Evolutionary conservation across 2,888 invertebrate genomes (phyloP).

Genomic region (Ariolimax columbianus): DNA sequence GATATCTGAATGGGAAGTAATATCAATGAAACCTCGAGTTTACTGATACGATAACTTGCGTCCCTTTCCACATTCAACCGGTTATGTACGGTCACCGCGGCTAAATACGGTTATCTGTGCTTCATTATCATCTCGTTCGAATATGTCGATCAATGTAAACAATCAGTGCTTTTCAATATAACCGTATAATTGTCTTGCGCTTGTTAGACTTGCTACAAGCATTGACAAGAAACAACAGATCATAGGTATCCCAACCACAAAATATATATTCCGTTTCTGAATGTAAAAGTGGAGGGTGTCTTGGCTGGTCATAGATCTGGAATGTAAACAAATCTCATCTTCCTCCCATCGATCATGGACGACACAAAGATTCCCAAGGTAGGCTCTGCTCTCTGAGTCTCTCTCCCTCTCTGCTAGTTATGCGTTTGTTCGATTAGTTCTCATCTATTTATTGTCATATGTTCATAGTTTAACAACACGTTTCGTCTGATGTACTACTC

Average conservation of each 20-base stretch:
- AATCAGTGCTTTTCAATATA: background rate
- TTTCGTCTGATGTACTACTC: background rate
- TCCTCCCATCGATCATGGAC: background rate
- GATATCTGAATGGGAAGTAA: too few species aligned
- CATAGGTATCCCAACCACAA: too few species aligned
- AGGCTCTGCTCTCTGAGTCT: background rate
- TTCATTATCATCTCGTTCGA: background rate
- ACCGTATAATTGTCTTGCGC: background rate
- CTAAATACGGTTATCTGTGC: background rate
- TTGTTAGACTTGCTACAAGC: too few species aligned
- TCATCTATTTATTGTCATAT: background rate
- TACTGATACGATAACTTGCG: too few species aligned
- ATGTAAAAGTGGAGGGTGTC: too few species aligned
- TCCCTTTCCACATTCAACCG: too few species aligned
- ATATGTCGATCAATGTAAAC: background rate
- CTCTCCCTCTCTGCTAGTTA: too few species aligned
- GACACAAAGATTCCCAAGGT: background rate
- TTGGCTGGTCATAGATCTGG: background rate
- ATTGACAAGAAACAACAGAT: too few species aligned
- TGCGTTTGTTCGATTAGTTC: too few species aligned
- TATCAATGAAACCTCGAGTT: constrained; percentile 2
- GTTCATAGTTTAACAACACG: background rate
- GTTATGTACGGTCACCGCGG: background rate
- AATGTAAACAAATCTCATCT: background rate
- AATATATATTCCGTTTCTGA: too few species aligned